phyloP scores from a whole-genome alignment of 2,797 vertebrate species.

The Hypotaenidia philippensis region DNA sequence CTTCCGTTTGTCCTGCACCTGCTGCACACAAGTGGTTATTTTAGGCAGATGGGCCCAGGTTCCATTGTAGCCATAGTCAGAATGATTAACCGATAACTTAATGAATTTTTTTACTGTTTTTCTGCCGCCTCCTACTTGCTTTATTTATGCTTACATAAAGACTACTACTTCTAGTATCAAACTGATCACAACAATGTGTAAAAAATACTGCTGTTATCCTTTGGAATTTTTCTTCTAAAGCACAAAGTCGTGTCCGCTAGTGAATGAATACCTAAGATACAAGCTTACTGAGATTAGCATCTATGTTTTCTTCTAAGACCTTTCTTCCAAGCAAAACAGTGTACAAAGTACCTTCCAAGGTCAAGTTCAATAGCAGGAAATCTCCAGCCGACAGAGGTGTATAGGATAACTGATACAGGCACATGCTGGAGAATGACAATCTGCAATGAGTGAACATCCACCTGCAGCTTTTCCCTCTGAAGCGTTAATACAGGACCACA shows the following conservation, averaged over 20 bases:
- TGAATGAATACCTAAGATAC: neutral
- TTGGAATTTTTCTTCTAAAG: conserved; percentile 21
- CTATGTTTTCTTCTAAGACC: conserved; percentile 23
- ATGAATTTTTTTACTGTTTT: neutral
- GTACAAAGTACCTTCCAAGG: conserved; percentile 45
- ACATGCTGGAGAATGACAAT: conserved; percentile 55
- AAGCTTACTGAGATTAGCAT: conserved; percentile 17
- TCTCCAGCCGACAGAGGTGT: conserved; percentile 53
- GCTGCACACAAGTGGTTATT: neutral
- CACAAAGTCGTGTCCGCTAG: neutral
- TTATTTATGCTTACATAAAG: neutral
- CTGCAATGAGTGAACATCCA: conserved; percentile 47
- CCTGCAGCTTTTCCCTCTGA: conserved; percentile 60
- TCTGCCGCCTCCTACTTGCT: neutral
- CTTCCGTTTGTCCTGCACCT: neutral
- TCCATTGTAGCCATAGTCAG: neutral
- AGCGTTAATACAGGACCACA: conserved; percentile 44
- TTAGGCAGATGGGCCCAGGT: neutral
- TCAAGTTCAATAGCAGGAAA: conserved; percentile 63
- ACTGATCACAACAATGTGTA: neutral
- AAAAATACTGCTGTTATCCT: neutral
- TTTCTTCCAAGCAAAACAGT: conserved; percentile 28
- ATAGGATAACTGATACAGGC: conserved; percentile 38
- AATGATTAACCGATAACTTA: neutral
- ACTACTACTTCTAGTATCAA: neutral